phyloP scores from a whole-genome alignment of 2,113 vertebrate species.

The Leucosticte australis region DNA sequence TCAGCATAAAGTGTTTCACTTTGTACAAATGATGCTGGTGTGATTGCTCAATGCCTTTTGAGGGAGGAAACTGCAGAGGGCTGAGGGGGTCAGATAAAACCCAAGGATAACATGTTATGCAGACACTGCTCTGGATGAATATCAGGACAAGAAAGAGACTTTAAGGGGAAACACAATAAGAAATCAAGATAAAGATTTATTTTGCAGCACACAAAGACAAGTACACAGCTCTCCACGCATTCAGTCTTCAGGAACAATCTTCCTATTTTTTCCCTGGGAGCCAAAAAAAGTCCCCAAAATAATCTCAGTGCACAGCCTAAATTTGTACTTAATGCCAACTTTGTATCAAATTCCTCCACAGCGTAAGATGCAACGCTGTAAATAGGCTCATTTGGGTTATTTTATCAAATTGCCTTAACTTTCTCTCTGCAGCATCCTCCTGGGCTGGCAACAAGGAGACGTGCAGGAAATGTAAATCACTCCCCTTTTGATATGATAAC shows the following conservation, averaged over 20 bases:
- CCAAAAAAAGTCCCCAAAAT: background rate
- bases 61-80: background rate
- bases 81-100: conserved; percentile 2
- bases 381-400: conserved; percentile 57
- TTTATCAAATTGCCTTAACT: conserved; percentile 58
- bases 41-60: background rate
- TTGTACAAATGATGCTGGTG: background rate
- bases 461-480: conserved; percentile 64
- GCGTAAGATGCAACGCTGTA: background rate
- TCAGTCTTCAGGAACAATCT: conserved; percentile 3
- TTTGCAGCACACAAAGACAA: background rate
- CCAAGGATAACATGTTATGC: background rate
- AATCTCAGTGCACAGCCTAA: background rate
- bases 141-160: background rate
- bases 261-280: conserved; percentile 35
- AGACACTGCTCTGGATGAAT: background rate
- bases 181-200: conserved; percentile 33
- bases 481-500: conserved; percentile 61
- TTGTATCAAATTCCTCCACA: conserved; percentile 31
- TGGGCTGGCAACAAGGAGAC: conserved; percentile 10
- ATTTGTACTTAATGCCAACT: conserved; percentile 32
- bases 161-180: conserved; percentile 7
- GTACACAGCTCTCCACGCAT: background rate
- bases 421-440: conserved; percentile 47
- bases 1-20: background rate